Percentiles rank a stretch among this genome's conserved stretches.
These are phyloP conservation scores for Lycodopsis pacificus DNA, from an alignment of 2,797 vertebrate genomes.

Conservation along the genomic window DNA sequence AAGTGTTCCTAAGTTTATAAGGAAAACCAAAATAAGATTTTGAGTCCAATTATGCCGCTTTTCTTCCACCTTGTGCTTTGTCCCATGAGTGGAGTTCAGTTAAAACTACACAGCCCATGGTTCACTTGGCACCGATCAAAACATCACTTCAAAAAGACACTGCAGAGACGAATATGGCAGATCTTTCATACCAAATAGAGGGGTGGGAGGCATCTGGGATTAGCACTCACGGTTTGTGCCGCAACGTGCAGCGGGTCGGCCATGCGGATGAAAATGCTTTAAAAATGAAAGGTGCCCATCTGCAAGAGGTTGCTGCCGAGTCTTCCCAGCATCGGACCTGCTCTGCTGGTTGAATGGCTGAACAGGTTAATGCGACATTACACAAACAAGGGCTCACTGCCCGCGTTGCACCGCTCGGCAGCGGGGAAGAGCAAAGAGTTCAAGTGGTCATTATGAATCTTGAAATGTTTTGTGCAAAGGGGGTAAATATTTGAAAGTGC, in stretches of 20 bases:
- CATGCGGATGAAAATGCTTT: constrained; percentile 81
- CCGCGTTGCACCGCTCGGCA: constrained; percentile 66
- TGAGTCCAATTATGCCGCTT: constrained; percentile 40
- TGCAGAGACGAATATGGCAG: constrained; percentile 58
- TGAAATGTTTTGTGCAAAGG: constrained; percentile 61
- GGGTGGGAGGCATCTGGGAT: constrained; percentile 70
- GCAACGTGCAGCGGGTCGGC: constrained; percentile 72
- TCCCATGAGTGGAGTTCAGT: constrained; percentile 65
- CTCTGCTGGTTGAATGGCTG: constrained; percentile 78
- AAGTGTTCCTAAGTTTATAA: not conserved
- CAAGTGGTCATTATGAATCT: constrained; percentile 81
- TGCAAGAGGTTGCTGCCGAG: constrained; percentile 67
- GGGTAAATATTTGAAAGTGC: constrained; percentile 77
- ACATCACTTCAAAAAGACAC: constrained; percentile 71
- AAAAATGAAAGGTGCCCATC: constrained; percentile 86
- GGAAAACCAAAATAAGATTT: constrained; percentile 20
- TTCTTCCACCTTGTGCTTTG: constrained; percentile 31
- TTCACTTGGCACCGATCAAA: constrained; percentile 75
- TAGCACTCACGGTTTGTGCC: constrained; percentile 76
- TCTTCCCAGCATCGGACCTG: constrained; percentile 58
- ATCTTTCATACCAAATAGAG: constrained; percentile 53
- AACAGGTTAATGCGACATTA: constrained; percentile 80
- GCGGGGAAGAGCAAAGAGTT: constrained; percentile 72
- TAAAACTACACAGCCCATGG: constrained; percentile 55
- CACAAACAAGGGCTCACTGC: constrained; percentile 72